phyloP scores from a whole-genome alignment of 1,140 invertebrate genomes.

The Lepidurus arcticus region DNA sequence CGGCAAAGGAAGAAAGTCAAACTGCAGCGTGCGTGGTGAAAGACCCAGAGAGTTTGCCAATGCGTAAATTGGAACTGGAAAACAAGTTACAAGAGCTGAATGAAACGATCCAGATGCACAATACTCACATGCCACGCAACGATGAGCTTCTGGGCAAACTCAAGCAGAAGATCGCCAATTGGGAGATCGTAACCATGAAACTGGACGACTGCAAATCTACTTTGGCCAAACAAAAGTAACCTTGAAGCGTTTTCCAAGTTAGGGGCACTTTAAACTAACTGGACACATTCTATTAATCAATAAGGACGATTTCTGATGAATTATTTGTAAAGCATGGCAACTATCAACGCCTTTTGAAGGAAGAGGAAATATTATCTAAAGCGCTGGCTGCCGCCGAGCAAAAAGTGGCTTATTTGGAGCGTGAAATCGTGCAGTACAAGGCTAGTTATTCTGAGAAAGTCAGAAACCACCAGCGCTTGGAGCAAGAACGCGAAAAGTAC shows the following conservation, averaged over 20 bases:
- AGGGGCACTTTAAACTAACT: background rate
- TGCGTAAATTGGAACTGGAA: background rate
- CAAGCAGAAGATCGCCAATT: background rate
- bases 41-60: background rate
- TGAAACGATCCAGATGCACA: background rate
- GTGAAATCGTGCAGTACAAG: background rate
- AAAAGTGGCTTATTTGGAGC: background rate
- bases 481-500: background rate
- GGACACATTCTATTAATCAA: background rate
- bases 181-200: background rate
- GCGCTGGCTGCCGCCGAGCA: background rate
- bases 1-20: background rate
- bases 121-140: background rate
- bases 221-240: background rate
- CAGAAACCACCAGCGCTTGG: background rate
- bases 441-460: background rate
- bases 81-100: background rate
- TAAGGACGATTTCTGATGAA: background rate
- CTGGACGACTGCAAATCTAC: slow-evolving; percentile 9
- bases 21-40: background rate
- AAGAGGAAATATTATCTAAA: background rate
- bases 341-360: background rate
- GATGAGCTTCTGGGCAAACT: background rate
- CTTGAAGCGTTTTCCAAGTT: background rate
- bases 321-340: background rate